These are phyloP conservation scores for Dendrolimus punctatus DNA, from an alignment of 1,140 invertebrate genomes.

Conservation along the genomic window DNA sequence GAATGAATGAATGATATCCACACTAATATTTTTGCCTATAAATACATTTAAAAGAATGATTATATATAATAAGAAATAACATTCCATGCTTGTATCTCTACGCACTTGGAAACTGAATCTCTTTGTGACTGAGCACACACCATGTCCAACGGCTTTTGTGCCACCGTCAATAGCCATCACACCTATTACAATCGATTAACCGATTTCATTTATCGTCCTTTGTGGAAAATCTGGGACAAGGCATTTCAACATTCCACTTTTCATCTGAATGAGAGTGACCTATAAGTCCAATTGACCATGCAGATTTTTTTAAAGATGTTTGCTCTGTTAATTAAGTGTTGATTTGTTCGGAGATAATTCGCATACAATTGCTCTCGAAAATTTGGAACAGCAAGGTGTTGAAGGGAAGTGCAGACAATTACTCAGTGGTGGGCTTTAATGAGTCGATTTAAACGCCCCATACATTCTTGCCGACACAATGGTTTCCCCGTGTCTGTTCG, in stretches of 20 bases:
- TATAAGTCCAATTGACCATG: too few relatives aligned
- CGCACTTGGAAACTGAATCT: constrained; percentile 6
- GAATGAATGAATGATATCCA: too few relatives aligned
- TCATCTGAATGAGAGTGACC: too few relatives aligned
- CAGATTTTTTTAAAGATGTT: too few relatives aligned
- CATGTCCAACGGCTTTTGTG: constrained; percentile 24
- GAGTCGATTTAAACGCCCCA: constrained; percentile 35
- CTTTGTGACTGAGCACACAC: constrained; percentile 23
- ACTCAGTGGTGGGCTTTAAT: constrained; percentile 24
- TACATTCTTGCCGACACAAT: constrained; percentile 43
- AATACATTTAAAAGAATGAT: too few relatives aligned
- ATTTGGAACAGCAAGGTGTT: constrained; percentile 20
- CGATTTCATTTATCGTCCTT: constrained; percentile 16
- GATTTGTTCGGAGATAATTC: not conserved
- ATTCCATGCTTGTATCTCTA: too few relatives aligned
- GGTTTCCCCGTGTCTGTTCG: constrained; percentile 27
- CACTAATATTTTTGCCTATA: too few relatives aligned
- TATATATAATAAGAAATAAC: too few relatives aligned
- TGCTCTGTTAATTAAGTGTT: too few relatives aligned
- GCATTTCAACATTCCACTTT: too few relatives aligned
- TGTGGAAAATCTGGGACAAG: not conserved
- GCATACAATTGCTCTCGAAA: constrained; percentile 9
- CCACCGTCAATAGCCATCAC: constrained; percentile 17
- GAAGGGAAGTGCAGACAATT: constrained; percentile 25
- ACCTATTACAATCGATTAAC: constrained; percentile 34